A percentile compares a stretch with the other conserved stretches of the same genome.
phyloP scores from a whole-genome alignment of 2,888 invertebrate species.

The Brachypalpus laphriformis region DNA sequence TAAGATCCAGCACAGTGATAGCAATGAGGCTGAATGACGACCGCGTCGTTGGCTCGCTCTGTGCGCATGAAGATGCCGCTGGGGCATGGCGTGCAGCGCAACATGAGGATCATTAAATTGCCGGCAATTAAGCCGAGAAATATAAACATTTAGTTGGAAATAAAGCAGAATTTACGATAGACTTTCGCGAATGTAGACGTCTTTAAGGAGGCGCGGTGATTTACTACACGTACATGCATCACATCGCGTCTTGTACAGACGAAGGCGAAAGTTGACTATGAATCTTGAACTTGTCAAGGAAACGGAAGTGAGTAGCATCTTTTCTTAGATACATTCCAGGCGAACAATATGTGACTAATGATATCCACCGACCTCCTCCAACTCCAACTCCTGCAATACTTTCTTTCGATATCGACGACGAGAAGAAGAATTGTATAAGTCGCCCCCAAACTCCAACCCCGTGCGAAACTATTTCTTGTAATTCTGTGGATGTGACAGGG shows the following conservation, averaged over 20 bases:
- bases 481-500: slow-evolving; percentile 26
- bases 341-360: slow-evolving; percentile 66
- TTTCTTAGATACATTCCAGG: neutral
- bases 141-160: slow-evolving; percentile 74
- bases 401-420: slow-evolving; percentile 28
- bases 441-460: neutral
- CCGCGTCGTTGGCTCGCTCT: slow-evolving; percentile 9
- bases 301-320: slow-evolving; percentile 55
- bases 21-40: slow-evolving; percentile 72
- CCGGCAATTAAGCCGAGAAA: slow-evolving; percentile 71
- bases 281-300: slow-evolving; percentile 59
- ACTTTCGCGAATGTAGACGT: slow-evolving; percentile 67
- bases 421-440: slow-evolving; percentile 15
- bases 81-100: slow-evolving; percentile 53
- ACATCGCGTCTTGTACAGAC: neutral
- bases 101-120: slow-evolving; percentile 74
- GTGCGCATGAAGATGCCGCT: slow-evolving; percentile 54
- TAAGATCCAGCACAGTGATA: slow-evolving; percentile 74
- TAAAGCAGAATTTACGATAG: slow-evolving; percentile 73
- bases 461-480: slow-evolving; percentile 17
- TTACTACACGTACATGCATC: slow-evolving; percentile 35
- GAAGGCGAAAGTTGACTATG: slow-evolving; percentile 46
- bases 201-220: slow-evolving; percentile 61
- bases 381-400: slow-evolving; percentile 13
- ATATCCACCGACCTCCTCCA: slow-evolving; percentile 52